Base-by-base conservation (phyloP, 2,797 vertebrate genomes). In the Melanotaenia trifasciata region DNA sequence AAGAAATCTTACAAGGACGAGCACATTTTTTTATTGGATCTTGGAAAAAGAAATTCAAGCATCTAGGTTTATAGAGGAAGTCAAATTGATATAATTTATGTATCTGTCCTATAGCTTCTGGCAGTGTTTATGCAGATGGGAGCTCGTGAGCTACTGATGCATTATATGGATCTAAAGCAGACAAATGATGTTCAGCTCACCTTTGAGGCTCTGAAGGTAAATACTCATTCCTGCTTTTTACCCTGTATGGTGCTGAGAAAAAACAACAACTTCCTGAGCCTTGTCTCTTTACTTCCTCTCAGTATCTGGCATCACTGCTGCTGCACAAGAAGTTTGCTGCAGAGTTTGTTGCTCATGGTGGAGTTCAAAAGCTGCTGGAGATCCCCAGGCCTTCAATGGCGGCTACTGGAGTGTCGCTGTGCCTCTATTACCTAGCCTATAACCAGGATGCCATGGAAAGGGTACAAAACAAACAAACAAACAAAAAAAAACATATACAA, bases 381-480 rank as follows among this genome's bases (percentile, higher is more conserved):
- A 98, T 99, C 74, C 98, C 98, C 59, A 94, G 97, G 67, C 98
- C 98, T 69, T 99, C 98, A 16, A 99, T 99, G 98, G 97, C 98
- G 82, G 98, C 98, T 22, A 99, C 98, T 5, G 98, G 98, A 62
- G 98, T 99, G n/a, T 99, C 98, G 54, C 95, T 99, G 94, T 99
- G 98, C 83, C 96, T 99, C 26, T 99, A 99, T 90, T 99, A 99
- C 81, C 92, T 99, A 79, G 99, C 98, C 7, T 99, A 99, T 86
- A 99, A 99, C 89, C 98, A 99, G 92, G 98, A 99, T 68, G 98
- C 98, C 45, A 99, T 99, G 98, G 98, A 99, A 91, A 94, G 98
- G 95, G 98, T 99, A 94, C 5, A 26, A 26, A 86, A 60, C 11
- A 53, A 18, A 38, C 28, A 24, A 68, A n/a, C n/a, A 26, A 86